These are phyloP conservation scores for Hypsibius dujardini DNA, from an alignment of 1,140 invertebrate genomes.

Conservation along the genomic window DNA sequence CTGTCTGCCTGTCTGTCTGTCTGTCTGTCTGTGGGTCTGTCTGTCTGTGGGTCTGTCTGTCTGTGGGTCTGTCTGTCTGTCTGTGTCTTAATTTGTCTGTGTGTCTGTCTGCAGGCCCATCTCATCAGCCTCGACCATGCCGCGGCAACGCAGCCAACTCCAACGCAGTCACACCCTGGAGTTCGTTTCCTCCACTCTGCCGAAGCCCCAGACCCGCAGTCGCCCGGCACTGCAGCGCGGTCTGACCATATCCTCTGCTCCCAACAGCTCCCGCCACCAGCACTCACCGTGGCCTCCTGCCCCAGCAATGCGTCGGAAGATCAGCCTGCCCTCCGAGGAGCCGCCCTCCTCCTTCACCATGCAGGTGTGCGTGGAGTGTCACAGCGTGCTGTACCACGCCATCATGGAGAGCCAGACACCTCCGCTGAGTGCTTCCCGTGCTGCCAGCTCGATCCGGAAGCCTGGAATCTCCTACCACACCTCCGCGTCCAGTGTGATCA, in stretches of 20 bases:
- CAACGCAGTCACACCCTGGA: not conserved
- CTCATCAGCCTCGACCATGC: not conserved
- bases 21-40: too few species aligned
- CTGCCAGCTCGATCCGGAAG: not conserved
- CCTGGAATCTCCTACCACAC: not conserved
- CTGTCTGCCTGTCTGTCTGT: too few species aligned
- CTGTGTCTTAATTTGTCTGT: too few species aligned
- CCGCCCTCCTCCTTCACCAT: not conserved
- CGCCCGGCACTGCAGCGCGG: conserved; percentile 1
- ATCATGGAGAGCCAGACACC: conserved; percentile 7
- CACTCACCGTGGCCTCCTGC: not conserved
- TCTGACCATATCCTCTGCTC: not conserved
- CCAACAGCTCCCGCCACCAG: not conserved
- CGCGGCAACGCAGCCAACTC: not conserved
- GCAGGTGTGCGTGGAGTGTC: conserved; percentile 13
- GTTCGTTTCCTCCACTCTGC: not conserved
- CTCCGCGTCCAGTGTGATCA: conserved; percentile 3
- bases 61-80: too few species aligned
- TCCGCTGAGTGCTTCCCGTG: not conserved
- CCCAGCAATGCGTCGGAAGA: conserved; percentile 4
- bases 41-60: too few species aligned
- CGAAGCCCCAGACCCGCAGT: not conserved
- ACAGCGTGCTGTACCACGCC: conserved; percentile 15
- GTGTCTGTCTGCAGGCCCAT: too few species aligned
- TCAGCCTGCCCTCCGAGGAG: conserved; percentile 8